A percentile compares a stretch with the other conserved stretches of the same genome.
Conservation (phyloP, 2,113 vertebrate species). For the Trichomycterus rosablanca region DNA sequence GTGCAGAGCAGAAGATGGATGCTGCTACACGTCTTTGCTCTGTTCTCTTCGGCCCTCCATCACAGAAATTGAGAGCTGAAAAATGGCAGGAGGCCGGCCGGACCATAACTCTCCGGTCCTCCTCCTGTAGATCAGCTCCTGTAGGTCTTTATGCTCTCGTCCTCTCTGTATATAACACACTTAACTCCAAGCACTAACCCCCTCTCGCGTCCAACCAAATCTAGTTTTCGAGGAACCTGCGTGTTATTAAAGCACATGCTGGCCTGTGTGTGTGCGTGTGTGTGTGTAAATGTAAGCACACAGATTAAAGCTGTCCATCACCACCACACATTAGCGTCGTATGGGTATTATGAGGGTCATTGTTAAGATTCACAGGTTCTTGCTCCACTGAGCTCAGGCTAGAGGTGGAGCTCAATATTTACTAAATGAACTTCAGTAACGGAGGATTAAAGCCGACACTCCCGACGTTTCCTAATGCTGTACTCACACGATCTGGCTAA, state of each 20-base stretch:
- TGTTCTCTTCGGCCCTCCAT: constrained; percentile 37
- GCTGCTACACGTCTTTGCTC: constrained; percentile 23
- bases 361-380: too few relatives aligned
- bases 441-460: too few relatives aligned
- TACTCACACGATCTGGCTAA: too few relatives aligned
- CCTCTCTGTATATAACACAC: constrained; percentile 10
- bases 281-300: neutral
- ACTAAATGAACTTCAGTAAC: too few relatives aligned
- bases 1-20: constrained; percentile 37
- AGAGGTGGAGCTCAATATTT: too few relatives aligned
- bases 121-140: constrained; percentile 28
- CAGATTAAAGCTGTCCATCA: too few relatives aligned
- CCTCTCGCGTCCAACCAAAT: neutral
- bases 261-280: neutral
- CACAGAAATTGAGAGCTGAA: constrained; percentile 46
- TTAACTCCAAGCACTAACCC: neutral
- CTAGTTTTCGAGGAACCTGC: constrained; percentile 2
- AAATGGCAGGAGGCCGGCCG: constrained; percentile 25
- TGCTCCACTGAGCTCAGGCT: too few relatives aligned
- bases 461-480: too few relatives aligned
- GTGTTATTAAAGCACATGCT: constrained; percentile 3
- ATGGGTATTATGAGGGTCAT: too few relatives aligned
- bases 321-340: too few relatives aligned
- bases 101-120: constrained; percentile 30
- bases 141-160: constrained; percentile 12